These are phyloP conservation scores for Nasonia oneida DNA, from an alignment of 2,888 invertebrate genomes.

Conservation along the genomic window DNA sequence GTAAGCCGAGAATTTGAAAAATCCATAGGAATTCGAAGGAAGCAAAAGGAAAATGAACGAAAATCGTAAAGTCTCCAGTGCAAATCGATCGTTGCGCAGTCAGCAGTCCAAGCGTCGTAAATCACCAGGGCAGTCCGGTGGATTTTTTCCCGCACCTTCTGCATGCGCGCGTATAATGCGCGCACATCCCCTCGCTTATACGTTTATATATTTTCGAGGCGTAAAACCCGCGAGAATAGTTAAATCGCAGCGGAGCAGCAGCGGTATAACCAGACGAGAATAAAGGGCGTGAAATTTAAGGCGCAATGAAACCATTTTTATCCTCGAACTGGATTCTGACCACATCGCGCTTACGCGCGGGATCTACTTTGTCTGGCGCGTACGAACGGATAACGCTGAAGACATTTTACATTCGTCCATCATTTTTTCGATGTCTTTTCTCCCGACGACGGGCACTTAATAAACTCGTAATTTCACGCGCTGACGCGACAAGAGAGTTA, in stretches of 20 bases:
- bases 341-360: background rate
- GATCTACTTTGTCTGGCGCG: constrained; percentile 17
- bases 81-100: constrained; percentile 28
- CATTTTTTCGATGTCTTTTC: background rate
- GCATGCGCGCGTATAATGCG: constrained; percentile 3
- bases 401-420: background rate
- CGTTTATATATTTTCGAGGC: constrained; percentile 36
- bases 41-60: background rate
- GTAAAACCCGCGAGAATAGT: constrained; percentile 46
- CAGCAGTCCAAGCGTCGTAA: constrained; percentile 21
- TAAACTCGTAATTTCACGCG: constrained; percentile 56
- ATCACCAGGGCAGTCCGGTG: background rate
- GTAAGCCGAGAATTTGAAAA: background rate
- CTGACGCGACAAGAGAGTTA: background rate
- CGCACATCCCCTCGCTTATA: background rate
- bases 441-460: constrained; percentile 35
- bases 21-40: background rate
- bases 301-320: constrained; percentile 55
- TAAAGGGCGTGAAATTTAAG: constrained; percentile 58
- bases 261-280: constrained; percentile 59
- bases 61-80: constrained; percentile 12
- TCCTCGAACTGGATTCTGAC: constrained; percentile 37
- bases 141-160: background rate
- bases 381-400: background rate
- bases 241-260: constrained; percentile 25